Conservation (phyloP, 2,888 invertebrate genomes). For the Chloroclysta siterata region DNA sequence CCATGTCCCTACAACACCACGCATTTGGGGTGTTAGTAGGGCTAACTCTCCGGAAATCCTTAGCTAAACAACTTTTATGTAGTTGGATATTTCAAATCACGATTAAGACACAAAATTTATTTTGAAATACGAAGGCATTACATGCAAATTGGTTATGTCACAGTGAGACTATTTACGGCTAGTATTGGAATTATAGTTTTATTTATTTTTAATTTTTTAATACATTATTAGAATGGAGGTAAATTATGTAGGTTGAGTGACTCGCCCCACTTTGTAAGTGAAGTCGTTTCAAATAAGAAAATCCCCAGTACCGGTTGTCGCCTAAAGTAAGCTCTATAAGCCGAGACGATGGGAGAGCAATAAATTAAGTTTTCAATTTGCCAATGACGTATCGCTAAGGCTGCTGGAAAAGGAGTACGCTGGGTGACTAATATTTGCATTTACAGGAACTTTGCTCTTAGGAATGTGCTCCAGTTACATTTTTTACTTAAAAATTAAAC, state of each 20-base stretch:
- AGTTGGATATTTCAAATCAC: no score
- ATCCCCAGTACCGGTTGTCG: conserved; percentile 61
- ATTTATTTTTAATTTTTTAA: conserved; percentile 8
- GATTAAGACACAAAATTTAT: conserved; percentile 26
- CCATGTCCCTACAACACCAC: no score
- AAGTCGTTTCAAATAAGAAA: conserved; percentile 54
- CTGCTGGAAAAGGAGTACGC: conserved; percentile 46
- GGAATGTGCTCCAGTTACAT: conserved; percentile 31
- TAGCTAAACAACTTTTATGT: background rate
- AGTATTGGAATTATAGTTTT: conserved; percentile 21
- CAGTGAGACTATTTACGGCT: conserved; percentile 31
- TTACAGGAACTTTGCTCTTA: conserved; percentile 43
- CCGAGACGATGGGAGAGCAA: conserved; percentile 64
- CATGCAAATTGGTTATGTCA: conserved; percentile 38
- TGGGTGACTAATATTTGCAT: conserved; percentile 48
- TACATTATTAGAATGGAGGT: background rate
- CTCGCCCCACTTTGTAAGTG: conserved; percentile 28
- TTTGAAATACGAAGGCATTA: conserved; percentile 39
- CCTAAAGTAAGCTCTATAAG: conserved; percentile 64
- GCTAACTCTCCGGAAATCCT: background rate
- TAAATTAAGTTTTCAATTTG: conserved; percentile 77
- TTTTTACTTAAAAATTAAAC: background rate
- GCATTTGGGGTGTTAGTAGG: background rate
- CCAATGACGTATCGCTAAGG: conserved; percentile 72
- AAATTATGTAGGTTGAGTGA: conserved; percentile 4